Conservation (phyloP, 2,888 invertebrate genomes). For the Coelopa pilipes region DNA sequence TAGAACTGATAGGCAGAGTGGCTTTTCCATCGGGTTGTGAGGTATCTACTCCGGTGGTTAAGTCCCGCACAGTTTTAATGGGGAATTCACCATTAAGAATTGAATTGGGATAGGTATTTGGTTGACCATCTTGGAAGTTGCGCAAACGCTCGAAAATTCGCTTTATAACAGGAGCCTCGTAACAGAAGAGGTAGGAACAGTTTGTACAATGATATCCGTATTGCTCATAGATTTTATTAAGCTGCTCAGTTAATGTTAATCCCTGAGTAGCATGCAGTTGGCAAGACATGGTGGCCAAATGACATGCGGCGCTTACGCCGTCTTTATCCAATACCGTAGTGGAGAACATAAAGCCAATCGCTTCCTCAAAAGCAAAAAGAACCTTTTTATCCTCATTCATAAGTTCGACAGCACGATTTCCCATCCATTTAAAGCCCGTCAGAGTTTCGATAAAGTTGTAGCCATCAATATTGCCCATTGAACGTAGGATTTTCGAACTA, state of each 20-base stretch:
- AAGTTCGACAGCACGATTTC: conserved; percentile 81
- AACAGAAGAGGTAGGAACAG: conserved; percentile 91
- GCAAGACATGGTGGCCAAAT: conserved; percentile 79
- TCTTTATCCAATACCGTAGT: conserved; percentile 92
- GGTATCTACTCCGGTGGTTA: conserved; percentile 84
- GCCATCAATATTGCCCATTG: conserved; percentile 83
- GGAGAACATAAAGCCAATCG: conserved; percentile 98
- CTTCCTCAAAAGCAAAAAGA: conserved; percentile 97
- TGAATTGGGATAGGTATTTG: conserved; percentile 76
- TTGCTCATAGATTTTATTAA: conserved; percentile 81
- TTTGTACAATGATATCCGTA: conserved; percentile 91
- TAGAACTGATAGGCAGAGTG: conserved; percentile 74
- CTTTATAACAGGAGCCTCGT: conserved; percentile 76
- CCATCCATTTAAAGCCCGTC: conserved; percentile 99
- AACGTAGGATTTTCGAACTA: conserved; percentile 90
- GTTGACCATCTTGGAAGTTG: conserved; percentile 70
- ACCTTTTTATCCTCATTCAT: conserved; percentile 78
- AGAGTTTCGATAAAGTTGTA: conserved; percentile 86
- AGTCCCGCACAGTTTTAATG: conserved; percentile 82
- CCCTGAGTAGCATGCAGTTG: conserved; percentile 73
- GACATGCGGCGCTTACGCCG: conserved; percentile 90
- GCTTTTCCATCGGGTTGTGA: conserved; percentile 77
- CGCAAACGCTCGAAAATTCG: conserved; percentile 85
- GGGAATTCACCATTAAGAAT: conserved; percentile 73
- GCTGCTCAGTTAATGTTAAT: conserved; percentile 71